Conservation (phyloP, 37 sponge, comb jelly and placozoan species). For the Cliona cf. orientalis region DNA sequence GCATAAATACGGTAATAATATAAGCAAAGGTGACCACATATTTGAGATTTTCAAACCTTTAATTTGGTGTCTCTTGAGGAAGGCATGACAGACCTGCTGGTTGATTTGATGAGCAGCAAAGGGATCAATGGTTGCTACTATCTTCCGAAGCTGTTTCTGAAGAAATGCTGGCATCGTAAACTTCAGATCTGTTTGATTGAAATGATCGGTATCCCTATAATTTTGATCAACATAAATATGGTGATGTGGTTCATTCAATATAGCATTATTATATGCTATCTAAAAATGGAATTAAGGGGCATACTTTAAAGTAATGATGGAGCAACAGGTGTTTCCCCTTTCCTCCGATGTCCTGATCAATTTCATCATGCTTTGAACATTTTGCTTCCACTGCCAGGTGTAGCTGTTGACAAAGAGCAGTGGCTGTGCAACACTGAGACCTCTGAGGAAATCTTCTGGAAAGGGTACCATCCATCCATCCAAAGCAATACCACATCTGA, state of each 20-base stretch:
- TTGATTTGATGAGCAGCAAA: conserved; percentile 33
- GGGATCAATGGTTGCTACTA: conserved; percentile 10
- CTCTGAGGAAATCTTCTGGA: conserved; percentile 37
- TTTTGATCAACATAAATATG: neutral
- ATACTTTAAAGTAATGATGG: conserved; percentile 50
- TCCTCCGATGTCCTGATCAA: conserved; percentile 17
- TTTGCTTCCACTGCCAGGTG: conserved; percentile 54
- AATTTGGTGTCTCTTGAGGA: conserved; percentile 65
- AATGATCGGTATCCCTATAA: conserved; percentile 45
- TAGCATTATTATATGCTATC: neutral
- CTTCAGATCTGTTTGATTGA: conserved; percentile 37
- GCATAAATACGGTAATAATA: too few relatives aligned
- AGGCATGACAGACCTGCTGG: conserved; percentile 59
- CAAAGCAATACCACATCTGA: conserved; percentile 61
- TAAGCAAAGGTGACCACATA: too few relatives aligned
- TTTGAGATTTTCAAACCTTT: too few relatives aligned
- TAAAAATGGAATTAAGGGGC: too few relatives aligned
- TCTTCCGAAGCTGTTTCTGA: neutral
- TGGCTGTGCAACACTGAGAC: conserved; percentile 38
- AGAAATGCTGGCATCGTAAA: conserved; percentile 36
- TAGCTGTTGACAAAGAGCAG: conserved; percentile 61
- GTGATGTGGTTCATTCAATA: neutral
- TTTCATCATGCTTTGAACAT: conserved; percentile 47
- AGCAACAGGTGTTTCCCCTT: conserved; percentile 25
- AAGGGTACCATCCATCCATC: conserved; percentile 67